Evolutionary conservation across 2,113 vertebrate species (phyloP).

Genomic region (Neopipo cinnamomea): DNA sequence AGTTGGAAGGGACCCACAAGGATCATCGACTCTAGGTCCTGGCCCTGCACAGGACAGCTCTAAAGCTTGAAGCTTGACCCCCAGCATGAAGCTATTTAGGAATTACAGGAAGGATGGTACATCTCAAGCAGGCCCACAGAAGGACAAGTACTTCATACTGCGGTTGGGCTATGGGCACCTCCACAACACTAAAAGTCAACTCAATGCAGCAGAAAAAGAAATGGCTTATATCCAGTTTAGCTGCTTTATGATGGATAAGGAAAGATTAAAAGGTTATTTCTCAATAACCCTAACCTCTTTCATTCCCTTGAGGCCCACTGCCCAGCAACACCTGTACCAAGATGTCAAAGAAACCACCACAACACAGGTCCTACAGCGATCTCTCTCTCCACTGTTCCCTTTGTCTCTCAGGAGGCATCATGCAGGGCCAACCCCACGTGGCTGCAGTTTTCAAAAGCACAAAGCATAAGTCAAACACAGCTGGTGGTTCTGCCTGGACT

Average conservation of each 20-base stretch:
- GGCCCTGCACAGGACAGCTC: not conserved
- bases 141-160: not conserved
- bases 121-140: not conserved
- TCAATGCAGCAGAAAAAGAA: not conserved
- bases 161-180: accelerated
- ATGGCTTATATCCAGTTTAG: not conserved
- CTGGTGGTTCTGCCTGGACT: not conserved
- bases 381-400: not conserved
- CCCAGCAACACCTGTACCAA: not conserved
- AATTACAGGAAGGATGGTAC: not conserved
- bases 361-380: not conserved
- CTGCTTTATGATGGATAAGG: not conserved
- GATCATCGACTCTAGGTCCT: not conserved
- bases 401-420: not conserved
- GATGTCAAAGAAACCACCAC: not conserved
- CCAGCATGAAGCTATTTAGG: not conserved
- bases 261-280: not conserved
- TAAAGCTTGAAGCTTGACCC: not conserved
- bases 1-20: not conserved
- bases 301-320: not conserved
- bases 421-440: not conserved
- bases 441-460: not conserved
- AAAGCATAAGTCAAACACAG: not conserved
- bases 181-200: not conserved
- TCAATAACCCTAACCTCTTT: not conserved